phyloP scores from a whole-genome alignment of 2,888 invertebrate genomes.

The Podotricha telesiphe region DNA sequence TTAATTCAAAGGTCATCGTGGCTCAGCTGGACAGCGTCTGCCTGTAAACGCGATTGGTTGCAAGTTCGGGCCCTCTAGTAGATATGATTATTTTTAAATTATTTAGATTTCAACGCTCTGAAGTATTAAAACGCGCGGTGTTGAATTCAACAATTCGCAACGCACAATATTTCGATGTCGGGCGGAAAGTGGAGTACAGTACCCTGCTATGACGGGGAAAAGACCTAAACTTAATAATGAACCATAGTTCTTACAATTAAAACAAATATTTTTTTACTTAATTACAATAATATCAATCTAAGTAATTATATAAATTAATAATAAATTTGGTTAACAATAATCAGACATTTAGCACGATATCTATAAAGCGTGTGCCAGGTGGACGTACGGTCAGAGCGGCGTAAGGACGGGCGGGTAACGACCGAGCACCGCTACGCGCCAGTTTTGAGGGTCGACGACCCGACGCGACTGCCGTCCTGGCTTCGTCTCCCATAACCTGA shows the following conservation, averaged over 20 bases:
- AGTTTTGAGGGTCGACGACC: conserved; percentile 79
- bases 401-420: conserved; percentile 80
- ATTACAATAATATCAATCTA: neutral
- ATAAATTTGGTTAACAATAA: conserved; percentile 14
- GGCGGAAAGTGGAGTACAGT: too few relatives aligned
- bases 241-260: too few relatives aligned
- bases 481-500: conserved; percentile 60
- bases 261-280: neutral
- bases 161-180: too few relatives aligned
- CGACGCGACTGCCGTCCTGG: conserved; percentile 71
- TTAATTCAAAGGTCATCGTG: neutral
- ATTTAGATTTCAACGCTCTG: too few relatives aligned
- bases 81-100: too few relatives aligned
- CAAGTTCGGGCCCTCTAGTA: too few relatives aligned
- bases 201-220: too few relatives aligned
- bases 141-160: too few relatives aligned
- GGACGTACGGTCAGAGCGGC: conserved; percentile 73
- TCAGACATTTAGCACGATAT: conserved; percentile 12
- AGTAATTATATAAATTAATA: neutral
- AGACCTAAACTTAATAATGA: too few relatives aligned
- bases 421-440: conserved; percentile 81
- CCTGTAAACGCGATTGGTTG: too few relatives aligned
- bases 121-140: too few relatives aligned
- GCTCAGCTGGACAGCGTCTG: too few relatives aligned
- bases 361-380: conserved; percentile 67